These are phyloP conservation scores for Macrotus californicus DNA, from an alignment of 2,113 vertebrate genomes.

Conservation along the genomic window DNA sequence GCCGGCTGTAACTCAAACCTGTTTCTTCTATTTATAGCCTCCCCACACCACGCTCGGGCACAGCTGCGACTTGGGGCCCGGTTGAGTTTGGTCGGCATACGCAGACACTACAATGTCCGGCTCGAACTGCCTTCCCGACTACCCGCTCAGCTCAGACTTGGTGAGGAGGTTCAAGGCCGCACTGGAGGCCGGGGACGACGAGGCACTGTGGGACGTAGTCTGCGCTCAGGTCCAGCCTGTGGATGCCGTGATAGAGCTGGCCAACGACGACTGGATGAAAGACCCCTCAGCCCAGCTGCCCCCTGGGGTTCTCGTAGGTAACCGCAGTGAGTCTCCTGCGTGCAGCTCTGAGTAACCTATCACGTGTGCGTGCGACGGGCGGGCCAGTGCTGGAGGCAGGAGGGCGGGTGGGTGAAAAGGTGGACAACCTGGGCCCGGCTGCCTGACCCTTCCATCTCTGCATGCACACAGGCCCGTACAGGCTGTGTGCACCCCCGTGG, in stretches of 20 bases:
- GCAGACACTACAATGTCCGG: not conserved
- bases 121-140: constrained; percentile 56
- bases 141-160: constrained; percentile 61
- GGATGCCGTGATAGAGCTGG: constrained; percentile 76
- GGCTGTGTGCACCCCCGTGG: fast-evolving
- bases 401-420: no score
- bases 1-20: not conserved
- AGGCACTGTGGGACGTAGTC: constrained; percentile 48
- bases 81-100: not conserved
- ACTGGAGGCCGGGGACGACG: constrained; percentile 56
- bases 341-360: fast-evolving
- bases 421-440: fast-evolving
- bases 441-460: fast-evolving
- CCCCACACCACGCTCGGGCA: fast-evolving
- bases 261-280: constrained; percentile 83
- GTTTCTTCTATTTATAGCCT: constrained; percentile 21
- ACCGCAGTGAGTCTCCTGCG: fast-evolving
- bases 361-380: fast-evolving
- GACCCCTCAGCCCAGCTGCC: constrained; percentile 71
- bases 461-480: fast-evolving
- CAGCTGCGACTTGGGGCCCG: not conserved
- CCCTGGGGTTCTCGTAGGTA: constrained; percentile 75
- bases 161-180: constrained; percentile 69
- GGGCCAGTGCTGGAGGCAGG: not conserved
- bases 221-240: constrained; percentile 43